Evolutionary conservation across 1,140 invertebrate species (phyloP).

Genomic region (Liolophura sinensis): DNA sequence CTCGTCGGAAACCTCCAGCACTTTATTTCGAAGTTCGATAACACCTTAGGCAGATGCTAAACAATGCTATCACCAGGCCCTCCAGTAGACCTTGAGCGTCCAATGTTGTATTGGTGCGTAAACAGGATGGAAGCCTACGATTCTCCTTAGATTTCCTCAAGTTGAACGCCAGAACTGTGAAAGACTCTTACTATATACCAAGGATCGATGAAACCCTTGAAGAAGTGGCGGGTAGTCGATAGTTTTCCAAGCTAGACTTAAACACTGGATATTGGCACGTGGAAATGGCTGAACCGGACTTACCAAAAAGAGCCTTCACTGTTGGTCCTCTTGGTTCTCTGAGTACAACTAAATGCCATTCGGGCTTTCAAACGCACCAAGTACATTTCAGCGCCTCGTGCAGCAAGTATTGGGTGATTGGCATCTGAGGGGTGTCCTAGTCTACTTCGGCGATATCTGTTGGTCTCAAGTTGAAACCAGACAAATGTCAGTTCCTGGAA

Average conservation of each 20-base stretch:
- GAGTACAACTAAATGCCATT: constrained; percentile 28
- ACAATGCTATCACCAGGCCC: not conserved
- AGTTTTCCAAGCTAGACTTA: constrained; percentile 61
- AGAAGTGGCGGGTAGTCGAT: constrained; percentile 39
- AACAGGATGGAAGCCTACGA: constrained; percentile 58
- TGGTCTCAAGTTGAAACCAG: constrained; percentile 23
- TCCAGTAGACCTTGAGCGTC: constrained; percentile 21
- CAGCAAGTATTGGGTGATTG: constrained; percentile 17
- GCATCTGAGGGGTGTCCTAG: constrained; percentile 13
- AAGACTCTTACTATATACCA: constrained; percentile 62
- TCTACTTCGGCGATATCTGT: constrained; percentile 23
- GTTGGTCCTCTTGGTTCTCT: constrained; percentile 23
- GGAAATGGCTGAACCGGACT: constrained; percentile 4
- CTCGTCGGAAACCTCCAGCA: not conserved
- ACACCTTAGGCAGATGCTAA: constrained; percentile 1
- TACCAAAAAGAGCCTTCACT: constrained; percentile 31
- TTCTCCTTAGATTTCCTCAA: constrained; percentile 60
- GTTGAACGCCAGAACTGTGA: constrained; percentile 56
- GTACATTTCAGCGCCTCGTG: constrained; percentile 21
- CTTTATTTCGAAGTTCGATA: not conserved
- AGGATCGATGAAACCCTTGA: constrained; percentile 58
- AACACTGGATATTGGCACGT: constrained; percentile 61
- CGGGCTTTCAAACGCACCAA: constrained; percentile 14
- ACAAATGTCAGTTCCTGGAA: constrained; percentile 28
- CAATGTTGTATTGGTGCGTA: constrained; percentile 55